phyloP scores from a whole-genome alignment of 37 sponge, comb jelly and placozoan genomes.

The Axinella damicornis region DNA sequence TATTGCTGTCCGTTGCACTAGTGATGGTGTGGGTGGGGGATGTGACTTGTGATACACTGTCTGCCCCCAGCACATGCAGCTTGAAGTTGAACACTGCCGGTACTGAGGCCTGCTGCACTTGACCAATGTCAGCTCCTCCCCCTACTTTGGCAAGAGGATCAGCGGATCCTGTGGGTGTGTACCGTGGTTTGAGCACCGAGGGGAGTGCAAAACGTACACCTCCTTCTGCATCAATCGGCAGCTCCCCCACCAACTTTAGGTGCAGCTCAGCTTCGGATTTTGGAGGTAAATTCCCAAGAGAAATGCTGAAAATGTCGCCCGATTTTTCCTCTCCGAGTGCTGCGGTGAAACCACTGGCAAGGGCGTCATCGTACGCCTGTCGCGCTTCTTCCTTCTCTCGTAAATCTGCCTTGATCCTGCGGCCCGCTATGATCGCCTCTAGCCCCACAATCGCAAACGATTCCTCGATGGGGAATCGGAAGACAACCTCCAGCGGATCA shows the following conservation, averaged over 20 bases:
- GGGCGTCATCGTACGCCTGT: constrained; percentile 76
- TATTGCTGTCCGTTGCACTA: not conserved
- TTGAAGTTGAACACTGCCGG: constrained; percentile 52
- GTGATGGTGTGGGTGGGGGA: constrained; percentile 71
- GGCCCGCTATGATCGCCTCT: constrained; percentile 68
- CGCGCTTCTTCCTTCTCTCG: constrained; percentile 81
- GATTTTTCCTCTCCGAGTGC: constrained; percentile 71
- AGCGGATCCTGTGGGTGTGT: constrained; percentile 38
- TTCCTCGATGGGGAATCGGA: constrained; percentile 79
- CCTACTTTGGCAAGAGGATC: constrained; percentile 2
- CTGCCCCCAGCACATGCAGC: constrained; percentile 10
- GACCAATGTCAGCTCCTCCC: not conserved
- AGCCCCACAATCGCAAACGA: constrained; percentile 78
- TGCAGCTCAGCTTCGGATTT: constrained; percentile 58
- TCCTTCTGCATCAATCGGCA: constrained; percentile 65
- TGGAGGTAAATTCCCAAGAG: constrained; percentile 83
- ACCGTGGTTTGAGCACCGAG: constrained; percentile 61
- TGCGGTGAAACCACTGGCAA: constrained; percentile 78
- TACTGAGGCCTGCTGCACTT: not conserved
- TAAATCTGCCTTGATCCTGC: constrained; percentile 67
- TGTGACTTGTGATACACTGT: constrained; percentile 25
- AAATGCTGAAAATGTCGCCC: constrained; percentile 82
- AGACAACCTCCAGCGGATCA: constrained; percentile 72
- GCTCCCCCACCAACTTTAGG: constrained; percentile 69
- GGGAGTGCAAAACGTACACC: constrained; percentile 64